Conservation (phyloP, 1,140 invertebrate species). For the Drosophila neocordata region DNA sequence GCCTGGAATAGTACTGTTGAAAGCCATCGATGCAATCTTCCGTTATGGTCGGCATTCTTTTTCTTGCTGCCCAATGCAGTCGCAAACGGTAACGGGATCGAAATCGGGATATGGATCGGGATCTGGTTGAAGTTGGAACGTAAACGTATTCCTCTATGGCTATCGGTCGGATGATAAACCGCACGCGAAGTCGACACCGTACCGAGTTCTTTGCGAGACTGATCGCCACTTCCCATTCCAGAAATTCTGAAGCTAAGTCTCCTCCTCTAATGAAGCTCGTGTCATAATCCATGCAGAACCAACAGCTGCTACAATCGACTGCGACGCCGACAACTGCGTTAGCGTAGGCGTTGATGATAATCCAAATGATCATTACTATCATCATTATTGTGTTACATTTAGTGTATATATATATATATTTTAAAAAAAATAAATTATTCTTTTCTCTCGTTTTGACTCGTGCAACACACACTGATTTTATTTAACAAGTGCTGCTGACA, state of each 20-base stretch:
- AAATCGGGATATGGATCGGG: conserved; percentile 7
- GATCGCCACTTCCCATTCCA: conserved; percentile 66
- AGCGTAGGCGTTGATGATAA: conserved; percentile 25
- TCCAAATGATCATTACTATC: conserved; percentile 19
- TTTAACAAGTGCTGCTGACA: conserved; percentile 32
- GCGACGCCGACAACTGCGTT: conserved; percentile 26
- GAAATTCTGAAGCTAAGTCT: conserved; percentile 45
- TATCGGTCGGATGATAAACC: conserved; percentile 28
- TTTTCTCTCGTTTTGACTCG: conserved; percentile 28
- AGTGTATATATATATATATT: background rate
- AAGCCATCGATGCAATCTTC: conserved; percentile 85
- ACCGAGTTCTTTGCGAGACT: conserved; percentile 58
- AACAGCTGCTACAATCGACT: conserved; percentile 12
- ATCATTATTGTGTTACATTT: conserved; percentile 35
- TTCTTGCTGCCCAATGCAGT: conserved; percentile 35
- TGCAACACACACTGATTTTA: conserved; percentile 21
- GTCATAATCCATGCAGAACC: conserved; percentile 44
- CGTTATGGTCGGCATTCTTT: conserved; percentile 79
- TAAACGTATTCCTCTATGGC: conserved; percentile 28
- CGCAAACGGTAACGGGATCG: conserved; percentile 18
- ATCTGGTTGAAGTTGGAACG: conserved; percentile 14
- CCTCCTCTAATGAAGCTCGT: conserved; percentile 43
- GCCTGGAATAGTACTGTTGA: conserved; percentile 86
- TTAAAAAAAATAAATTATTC: conserved; percentile 34
- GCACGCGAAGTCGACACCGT: conserved; percentile 59